Percentiles rank a stretch among this genome's conserved stretches.
phyloP scores from a whole-genome alignment of 1,140 invertebrate genomes.

The Drosophila obscura region DNA sequence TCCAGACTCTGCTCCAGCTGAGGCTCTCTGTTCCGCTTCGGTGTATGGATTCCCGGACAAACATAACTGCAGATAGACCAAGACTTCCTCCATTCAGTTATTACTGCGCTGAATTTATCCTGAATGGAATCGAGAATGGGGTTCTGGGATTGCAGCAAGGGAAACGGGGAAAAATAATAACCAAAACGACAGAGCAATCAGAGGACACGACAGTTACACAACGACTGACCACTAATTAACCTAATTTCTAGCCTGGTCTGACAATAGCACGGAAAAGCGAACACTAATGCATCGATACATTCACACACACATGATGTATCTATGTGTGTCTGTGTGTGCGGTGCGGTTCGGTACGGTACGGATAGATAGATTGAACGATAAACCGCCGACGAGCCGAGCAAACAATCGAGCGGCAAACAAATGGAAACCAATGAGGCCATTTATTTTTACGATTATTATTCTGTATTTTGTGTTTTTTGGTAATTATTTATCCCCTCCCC shows the following conservation, averaged over 20 bases:
- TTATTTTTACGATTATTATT: conserved; percentile 59
- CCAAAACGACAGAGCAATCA: conserved; percentile 45
- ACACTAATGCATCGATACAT: conserved; percentile 1
- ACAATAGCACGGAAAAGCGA: conserved; percentile 24
- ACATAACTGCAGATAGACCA: background rate
- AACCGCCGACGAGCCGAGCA: conserved; percentile 14
- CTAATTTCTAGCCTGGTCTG: conserved; percentile 59
- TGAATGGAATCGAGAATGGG: background rate
- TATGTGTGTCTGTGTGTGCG: background rate
- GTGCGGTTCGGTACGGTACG: background rate
- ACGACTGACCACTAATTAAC: conserved; percentile 79
- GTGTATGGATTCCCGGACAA: background rate
- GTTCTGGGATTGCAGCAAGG: background rate
- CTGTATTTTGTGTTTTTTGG: conserved; percentile 36
- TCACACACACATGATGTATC: background rate
- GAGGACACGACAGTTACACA: conserved; percentile 50
- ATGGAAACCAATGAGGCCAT: conserved; percentile 44
- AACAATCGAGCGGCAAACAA: conserved; percentile 19
- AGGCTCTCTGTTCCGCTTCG: too few species aligned
- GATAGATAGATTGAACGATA: conserved; percentile 24
- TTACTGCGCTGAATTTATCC: too few species aligned
- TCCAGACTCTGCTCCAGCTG: background rate
- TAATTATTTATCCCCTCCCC: conserved; percentile 65
- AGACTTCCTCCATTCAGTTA: background rate
- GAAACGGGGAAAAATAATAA: conserved; percentile 11